phyloP scores from a whole-genome alignment of 1,140 invertebrate genomes.

The Bombus picipes region DNA sequence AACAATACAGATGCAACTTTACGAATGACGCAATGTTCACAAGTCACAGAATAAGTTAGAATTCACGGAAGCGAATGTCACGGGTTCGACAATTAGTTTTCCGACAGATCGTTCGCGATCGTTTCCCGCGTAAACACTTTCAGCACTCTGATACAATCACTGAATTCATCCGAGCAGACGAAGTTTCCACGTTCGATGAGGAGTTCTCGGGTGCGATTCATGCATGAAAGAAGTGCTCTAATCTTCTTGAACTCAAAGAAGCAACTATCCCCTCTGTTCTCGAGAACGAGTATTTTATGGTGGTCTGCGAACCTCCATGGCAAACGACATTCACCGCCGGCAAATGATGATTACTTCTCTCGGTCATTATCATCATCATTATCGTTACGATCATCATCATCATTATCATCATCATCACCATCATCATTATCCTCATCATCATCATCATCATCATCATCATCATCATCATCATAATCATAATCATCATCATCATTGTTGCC shows the following conservation, averaged over 20 bases:
- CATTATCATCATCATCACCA: constrained; percentile 51
- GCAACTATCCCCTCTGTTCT: constrained; percentile 45
- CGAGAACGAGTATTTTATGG: constrained; percentile 47
- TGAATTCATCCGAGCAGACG: not conserved
- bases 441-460: constrained; percentile 40
- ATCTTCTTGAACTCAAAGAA: constrained; percentile 32
- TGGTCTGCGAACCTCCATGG: constrained; percentile 58
- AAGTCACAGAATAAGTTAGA: not conserved
- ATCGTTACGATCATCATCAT: constrained; percentile 46
- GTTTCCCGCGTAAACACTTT: constrained; percentile 5
- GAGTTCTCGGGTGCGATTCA: not conserved
- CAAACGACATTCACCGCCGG: constrained; percentile 65
- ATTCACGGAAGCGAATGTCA: not conserved
- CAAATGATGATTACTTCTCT: constrained; percentile 73
- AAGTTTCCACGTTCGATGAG: not conserved
- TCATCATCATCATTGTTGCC: not conserved
- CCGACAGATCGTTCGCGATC: not conserved
- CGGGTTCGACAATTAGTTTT: not conserved
- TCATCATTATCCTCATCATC: constrained; percentile 51
- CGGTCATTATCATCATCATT: constrained; percentile 56
- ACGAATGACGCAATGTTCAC: not conserved
- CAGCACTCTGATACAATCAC: not conserved
- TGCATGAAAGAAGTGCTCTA: constrained; percentile 16
- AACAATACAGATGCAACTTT: no score
- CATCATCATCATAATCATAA: constrained; percentile 27